Evolutionary conservation across 2,888 invertebrate species (phyloP).

Genomic region (Standfussiana lucernea): DNA sequence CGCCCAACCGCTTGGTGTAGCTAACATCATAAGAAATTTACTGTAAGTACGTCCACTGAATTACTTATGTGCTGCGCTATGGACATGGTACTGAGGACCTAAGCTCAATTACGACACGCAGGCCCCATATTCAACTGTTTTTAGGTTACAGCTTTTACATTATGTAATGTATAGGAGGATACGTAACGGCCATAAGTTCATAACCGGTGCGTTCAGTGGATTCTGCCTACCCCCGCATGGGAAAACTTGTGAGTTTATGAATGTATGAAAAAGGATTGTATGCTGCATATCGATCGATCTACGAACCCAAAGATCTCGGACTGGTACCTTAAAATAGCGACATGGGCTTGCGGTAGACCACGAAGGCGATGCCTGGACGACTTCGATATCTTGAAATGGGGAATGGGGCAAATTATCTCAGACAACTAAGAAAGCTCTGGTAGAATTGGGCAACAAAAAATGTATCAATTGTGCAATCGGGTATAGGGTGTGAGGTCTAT

Average conservation of each 20-base stretch:
- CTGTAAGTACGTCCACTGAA: slow-evolving; percentile 58
- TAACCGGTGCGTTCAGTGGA: not conserved
- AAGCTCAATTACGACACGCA: slow-evolving; percentile 30
- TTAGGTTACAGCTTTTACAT: not conserved
- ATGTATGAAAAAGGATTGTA: not conserved
- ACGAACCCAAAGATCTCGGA: not conserved
- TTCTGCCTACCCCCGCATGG: not conserved
- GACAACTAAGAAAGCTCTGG: not conserved
- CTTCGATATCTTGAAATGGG: not conserved
- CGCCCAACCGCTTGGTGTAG: slow-evolving; percentile 60
- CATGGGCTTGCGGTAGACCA: not conserved
- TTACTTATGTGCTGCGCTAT: slow-evolving; percentile 52
- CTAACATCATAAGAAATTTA: slow-evolving; percentile 77
- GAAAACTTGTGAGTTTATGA: not conserved
- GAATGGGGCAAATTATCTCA: not conserved
- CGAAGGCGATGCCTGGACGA: not conserved
- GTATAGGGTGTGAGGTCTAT: not conserved
- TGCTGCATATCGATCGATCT: too few species aligned
- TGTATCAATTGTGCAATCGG: not conserved
- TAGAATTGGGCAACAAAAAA: not conserved
- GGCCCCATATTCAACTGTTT: not conserved
- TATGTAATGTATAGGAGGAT: not conserved
- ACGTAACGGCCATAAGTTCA: not conserved
- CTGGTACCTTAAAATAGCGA: not conserved
- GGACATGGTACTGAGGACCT: slow-evolving; percentile 9